Evolutionary conservation across 1,140 invertebrate species (phyloP).

Genomic region (Nephotettix cincticeps): DNA sequence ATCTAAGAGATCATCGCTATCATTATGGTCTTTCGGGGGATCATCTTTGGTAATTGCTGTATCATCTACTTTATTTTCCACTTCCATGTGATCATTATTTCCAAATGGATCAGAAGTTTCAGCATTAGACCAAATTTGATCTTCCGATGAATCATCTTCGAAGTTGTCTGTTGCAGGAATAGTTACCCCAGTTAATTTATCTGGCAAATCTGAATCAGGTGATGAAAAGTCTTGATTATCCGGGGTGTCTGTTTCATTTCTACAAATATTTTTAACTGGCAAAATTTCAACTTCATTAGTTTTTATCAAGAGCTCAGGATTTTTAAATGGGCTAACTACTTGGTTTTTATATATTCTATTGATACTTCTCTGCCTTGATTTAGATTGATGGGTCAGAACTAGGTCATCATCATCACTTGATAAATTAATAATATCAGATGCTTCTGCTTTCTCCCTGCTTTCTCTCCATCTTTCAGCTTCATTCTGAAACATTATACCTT

Average conservation of each 20-base stretch:
- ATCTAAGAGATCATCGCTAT: no score
- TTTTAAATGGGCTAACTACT: background rate
- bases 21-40: no score
- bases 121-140: no score
- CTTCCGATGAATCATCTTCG: no score
- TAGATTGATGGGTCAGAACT: background rate
- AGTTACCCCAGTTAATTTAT: no score
- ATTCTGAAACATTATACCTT: slow-evolving; percentile 1
- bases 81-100: no score
- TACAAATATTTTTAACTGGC: background rate
- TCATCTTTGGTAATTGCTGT: no score
- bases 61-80: no score
- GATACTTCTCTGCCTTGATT: no score
- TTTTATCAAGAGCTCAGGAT: background rate
- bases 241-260: background rate
- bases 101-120: no score
- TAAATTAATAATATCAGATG: background rate
- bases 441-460: background rate
- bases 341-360: background rate
- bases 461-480: background rate
- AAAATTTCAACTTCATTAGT: background rate
- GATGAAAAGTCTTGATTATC: background rate
- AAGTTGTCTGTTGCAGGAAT: no score
- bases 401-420: slow-evolving; percentile 12
- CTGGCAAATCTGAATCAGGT: background rate